Evolutionary conservation across 2,113 vertebrate genomes (phyloP), one percentile per base, ranked within the genome.

Genomic region (Chinchilla lanigera): DNA sequence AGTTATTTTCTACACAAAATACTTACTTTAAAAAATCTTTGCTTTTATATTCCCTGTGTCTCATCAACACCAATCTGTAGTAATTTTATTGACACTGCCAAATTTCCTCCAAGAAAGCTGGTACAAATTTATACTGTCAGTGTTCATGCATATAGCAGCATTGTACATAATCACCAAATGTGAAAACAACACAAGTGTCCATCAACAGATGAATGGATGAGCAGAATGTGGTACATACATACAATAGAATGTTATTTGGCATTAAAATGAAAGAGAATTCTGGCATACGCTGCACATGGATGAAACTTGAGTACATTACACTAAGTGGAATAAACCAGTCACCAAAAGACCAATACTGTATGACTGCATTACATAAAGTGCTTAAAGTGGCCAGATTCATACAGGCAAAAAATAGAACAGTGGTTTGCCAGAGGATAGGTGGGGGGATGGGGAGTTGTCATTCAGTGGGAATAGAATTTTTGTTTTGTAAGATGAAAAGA

Each of bases 21-120:
- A 67, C 4, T 26, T 47, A 89, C 22, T 73, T 54, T 52, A 10
- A 19, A 85, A 85, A 63, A 61, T 85, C 58, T 63, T 85, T 63
- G 83, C 9, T 89, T 85, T 71, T 86, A 85, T 75, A 78, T 61
- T 73, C 17, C 30, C 82, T 85, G 16, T 78, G 17, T 78, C 41
- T 86, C 11, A 67, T 86, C 9, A 77, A 12, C n/a, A 22, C 22
- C 3, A 86, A 47, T 35, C 26, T 83, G 19, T n/a, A 93, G 9
- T 71, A 89, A 77, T 12, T 93, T 67, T 86, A 86, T 86, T 82
- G 47, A 89, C 67, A 78, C 28, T 56, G 17, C 60, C 44, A 75
- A 61, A 75, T 94, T 96, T 84, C 44, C 82, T 78, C 75, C 28
- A 65, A 85, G 56, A 86, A 61, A 89, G 88, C 75, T 54, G 88